Evolutionary conservation across 2,888 invertebrate species (phyloP), one percentile per base, ranked within the genome.

Genomic region (Drosophila gaucha): DNA sequence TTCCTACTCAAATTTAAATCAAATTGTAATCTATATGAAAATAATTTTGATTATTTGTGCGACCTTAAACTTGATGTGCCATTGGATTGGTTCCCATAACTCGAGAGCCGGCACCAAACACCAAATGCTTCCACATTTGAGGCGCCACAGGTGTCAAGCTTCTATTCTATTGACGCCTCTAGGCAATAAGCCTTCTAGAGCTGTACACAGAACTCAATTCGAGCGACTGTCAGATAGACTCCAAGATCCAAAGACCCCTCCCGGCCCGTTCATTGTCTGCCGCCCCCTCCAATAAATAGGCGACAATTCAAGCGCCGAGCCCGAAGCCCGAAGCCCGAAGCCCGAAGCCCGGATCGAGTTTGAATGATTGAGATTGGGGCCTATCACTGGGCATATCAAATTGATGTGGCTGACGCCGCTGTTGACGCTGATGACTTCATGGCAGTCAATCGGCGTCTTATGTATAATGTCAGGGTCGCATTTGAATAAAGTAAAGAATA

Each of bases 401-500:
- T 80, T 85, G 80, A 80, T 68, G 87, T 62, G 86, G 65, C 68
- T 73, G 74, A 70, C 64, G 85, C 52, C 62, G 78, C 43, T 63
- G 75, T 58, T 59, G 84, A 70, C 67, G 74, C 56, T 84, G 88
- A 84, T 88, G 84, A 84, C 87, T 88, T 84, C 84, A 84, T 84
- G 85, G 88, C 78, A 86, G 67, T 78, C 60, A 63, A 54, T 67
- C 67, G 56, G 41, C 54, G 33, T 51, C 36, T 26, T 12, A 52
- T 65, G 31, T 62, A 47, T 47, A 68, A 63, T 73, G 67, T 73
- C 74, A 56, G 62, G 39, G 57, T 52, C 67, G 59, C 64, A 82
- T 84, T 88, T 84, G 77, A 86, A 84, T 80, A 71, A 69, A 69
- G 84, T 38, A 73, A 71, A 86, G 88, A 84, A 86, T 84, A 83